Percentiles rank a stretch among this genome's conserved stretches.
Conservation (phyloP, 2,113 vertebrate species). For the Pteruthius melanotis region DNA sequence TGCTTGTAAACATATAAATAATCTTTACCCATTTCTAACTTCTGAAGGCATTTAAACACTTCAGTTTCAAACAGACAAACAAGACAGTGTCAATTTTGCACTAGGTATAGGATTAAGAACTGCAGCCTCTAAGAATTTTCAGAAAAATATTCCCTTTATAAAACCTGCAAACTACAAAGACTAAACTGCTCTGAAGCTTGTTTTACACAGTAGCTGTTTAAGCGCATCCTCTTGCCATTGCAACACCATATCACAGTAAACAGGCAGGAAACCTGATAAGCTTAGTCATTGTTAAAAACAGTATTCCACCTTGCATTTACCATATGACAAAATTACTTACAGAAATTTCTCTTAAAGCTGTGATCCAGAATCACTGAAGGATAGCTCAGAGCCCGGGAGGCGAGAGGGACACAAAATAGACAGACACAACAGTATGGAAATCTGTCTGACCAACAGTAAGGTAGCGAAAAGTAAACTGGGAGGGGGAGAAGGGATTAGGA, state of each 20-base stretch:
- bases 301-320: neutral
- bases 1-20: neutral
- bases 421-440: neutral
- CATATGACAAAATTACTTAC: neutral
- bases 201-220: neutral
- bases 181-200: neutral
- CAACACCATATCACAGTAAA: neutral
- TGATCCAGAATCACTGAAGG: neutral
- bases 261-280: neutral
- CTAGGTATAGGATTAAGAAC: neutral
- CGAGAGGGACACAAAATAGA: neutral
- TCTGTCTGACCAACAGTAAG: neutral
- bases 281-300: neutral
- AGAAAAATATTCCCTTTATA: neutral
- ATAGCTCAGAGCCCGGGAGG: neutral
- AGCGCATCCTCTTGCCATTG: neutral
- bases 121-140: neutral
- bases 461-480: neutral
- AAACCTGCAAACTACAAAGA: neutral
- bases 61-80: neutral
- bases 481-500: neutral
- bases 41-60: neutral
- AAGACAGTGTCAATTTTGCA: neutral
- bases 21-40: neutral
- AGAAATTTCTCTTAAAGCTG: neutral